Evolutionary conservation across 1,140 invertebrate genomes (phyloP).

Genomic region (Aplysia californica): DNA sequence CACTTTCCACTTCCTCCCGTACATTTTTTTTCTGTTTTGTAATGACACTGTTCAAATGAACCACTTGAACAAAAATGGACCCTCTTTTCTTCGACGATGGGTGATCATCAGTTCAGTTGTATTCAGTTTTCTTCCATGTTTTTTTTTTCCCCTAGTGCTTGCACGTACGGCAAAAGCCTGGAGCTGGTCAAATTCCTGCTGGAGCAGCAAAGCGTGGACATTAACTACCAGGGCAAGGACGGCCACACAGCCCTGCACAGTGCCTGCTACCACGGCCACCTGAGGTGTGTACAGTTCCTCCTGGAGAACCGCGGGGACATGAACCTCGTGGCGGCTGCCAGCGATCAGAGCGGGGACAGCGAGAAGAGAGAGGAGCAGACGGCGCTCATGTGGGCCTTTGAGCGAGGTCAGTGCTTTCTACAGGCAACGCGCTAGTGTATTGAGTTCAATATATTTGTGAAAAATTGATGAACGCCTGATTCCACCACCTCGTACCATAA

Average conservation of each 20-base stretch:
- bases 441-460: no score
- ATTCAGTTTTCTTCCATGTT: background rate
- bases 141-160: constrained; percentile 58
- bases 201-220: constrained; percentile 66
- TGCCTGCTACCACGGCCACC: constrained; percentile 70
- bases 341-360: constrained; percentile 60
- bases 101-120: no score
- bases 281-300: constrained; percentile 69
- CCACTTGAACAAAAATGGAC: no score
- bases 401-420: constrained; percentile 62
- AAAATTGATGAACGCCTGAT: no score
- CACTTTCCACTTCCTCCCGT: no score
- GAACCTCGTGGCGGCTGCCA: constrained; percentile 64
- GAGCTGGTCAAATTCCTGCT: constrained; percentile 69
- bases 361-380: constrained; percentile 69
- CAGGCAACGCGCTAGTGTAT: no score
- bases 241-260: constrained; percentile 71
- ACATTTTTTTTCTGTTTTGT: no score
- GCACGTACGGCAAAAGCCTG: constrained; percentile 68
- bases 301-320: constrained; percentile 70
- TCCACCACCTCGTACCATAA: no score
- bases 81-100: no score
- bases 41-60: no score
- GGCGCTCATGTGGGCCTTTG: constrained; percentile 71
- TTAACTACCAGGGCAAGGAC: constrained; percentile 70